A percentile compares a stretch with the other conserved stretches of the same genome.
Conservation (phyloP, 2,113 vertebrate species). For the Axis porcinus region DNA sequence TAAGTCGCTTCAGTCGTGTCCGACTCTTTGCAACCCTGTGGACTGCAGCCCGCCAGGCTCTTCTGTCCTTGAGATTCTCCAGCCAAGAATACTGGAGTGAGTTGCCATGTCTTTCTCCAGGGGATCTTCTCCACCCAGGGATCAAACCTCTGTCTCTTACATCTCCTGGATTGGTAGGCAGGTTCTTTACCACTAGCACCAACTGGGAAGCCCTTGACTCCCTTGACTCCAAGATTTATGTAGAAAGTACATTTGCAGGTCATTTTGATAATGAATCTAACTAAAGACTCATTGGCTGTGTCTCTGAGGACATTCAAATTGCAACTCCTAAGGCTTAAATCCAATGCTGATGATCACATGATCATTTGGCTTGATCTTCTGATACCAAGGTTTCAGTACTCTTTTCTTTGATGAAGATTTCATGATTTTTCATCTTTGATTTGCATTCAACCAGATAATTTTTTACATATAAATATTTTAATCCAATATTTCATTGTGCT, state of each 20-base stretch:
- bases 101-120: background rate
- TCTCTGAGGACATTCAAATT: background rate
- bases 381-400: background rate
- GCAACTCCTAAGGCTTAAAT: background rate
- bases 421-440: background rate
- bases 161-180: background rate
- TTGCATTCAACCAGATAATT: background rate
- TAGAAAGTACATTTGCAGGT: background rate
- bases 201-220: background rate
- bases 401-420: background rate
- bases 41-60: fast-evolving
- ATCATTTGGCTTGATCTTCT: background rate
- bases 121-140: background rate
- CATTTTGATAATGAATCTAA: background rate
- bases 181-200: background rate
- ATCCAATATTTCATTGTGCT: background rate
- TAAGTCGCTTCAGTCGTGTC: background rate
- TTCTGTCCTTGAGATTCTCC: background rate
- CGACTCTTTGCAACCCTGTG: background rate
- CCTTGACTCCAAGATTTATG: background rate
- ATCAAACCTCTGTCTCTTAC: background rate
- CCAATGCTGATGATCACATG: background rate
- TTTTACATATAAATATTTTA: background rate
- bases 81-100: background rate
- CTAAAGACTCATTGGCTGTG: too few species aligned